These are phyloP conservation scores for Halocynthia roretzi DNA, from an alignment of 23 tunicate genomes.

Conservation along the genomic window DNA sequence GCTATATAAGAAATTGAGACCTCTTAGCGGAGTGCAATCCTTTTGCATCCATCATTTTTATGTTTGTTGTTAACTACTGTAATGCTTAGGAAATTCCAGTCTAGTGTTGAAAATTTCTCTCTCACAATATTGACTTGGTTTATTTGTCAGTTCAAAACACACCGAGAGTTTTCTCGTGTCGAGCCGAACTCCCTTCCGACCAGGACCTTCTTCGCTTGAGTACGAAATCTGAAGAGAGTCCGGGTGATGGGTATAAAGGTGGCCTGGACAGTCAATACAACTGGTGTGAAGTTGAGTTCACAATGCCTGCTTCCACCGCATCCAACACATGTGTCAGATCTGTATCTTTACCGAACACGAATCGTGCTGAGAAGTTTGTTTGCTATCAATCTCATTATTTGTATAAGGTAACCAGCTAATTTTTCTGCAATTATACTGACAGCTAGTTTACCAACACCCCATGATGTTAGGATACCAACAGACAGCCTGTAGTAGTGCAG, in stretches of 20 bases:
- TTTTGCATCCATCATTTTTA: background rate
- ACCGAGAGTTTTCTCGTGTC: slow-evolving; percentile 72
- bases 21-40: no score
- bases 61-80: background rate
- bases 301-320: slow-evolving; percentile 78
- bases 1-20: no score
- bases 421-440: background rate
- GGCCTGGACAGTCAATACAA: slow-evolving; percentile 18
- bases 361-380: slow-evolving; percentile 73
- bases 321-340: slow-evolving; percentile 76
- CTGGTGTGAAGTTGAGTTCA: slow-evolving; percentile 59
- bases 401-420: slow-evolving; percentile 49
- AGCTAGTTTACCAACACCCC: background rate
- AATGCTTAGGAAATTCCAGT: background rate
- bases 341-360: slow-evolving; percentile 48
- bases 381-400: slow-evolving; percentile 62
- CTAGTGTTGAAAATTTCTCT: background rate
- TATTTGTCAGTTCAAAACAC: slow-evolving; percentile 47
- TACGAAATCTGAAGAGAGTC: background rate
- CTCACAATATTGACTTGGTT: background rate
- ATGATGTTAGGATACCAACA: no score
- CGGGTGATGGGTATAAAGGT: slow-evolving; percentile 7
- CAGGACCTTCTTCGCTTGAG: slow-evolving; percentile 14
- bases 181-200: slow-evolving; percentile 44
- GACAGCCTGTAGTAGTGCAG: no score